These are phyloP conservation scores for Hafferia zeledoni DNA, from an alignment of 2,797 vertebrate species.

Conservation along the genomic window DNA sequence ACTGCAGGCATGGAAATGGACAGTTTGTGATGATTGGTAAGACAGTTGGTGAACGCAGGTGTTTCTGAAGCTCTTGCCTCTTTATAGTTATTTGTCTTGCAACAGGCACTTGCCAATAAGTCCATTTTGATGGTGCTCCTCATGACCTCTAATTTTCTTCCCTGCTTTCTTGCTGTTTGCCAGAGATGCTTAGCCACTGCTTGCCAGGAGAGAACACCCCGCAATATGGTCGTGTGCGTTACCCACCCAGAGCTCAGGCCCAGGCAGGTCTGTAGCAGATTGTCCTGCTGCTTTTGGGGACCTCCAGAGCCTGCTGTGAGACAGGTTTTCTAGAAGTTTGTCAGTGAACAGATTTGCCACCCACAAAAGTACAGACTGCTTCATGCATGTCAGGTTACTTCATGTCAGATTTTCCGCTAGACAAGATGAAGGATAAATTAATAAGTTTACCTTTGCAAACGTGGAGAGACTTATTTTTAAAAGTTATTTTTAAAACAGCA, in stretches of 20 bases:
- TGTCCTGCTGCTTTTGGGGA: constrained; percentile 51
- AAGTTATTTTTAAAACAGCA: neutral
- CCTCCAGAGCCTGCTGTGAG: constrained; percentile 41
- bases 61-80: neutral
- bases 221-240: neutral
- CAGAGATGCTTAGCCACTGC: neutral
- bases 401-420: neutral
- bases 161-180: neutral
- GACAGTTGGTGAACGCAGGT: neutral
- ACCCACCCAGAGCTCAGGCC: neutral
- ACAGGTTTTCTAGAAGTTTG: constrained; percentile 52
- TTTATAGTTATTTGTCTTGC: neutral
- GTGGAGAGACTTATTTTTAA: neutral
- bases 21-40: neutral
- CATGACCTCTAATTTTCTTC: neutral
- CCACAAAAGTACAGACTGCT: constrained; percentile 34
- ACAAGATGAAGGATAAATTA: neutral
- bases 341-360: constrained; percentile 65
- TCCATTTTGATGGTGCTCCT: neutral
- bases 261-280: constrained; percentile 51
- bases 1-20: neutral
- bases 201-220: constrained; percentile 10
- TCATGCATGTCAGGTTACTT: neutral
- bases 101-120: constrained; percentile 2
- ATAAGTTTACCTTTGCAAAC: neutral